Base-by-base conservation (phyloP, 1,140 invertebrate genomes). In the Vollenhovia emeryi region DNA sequence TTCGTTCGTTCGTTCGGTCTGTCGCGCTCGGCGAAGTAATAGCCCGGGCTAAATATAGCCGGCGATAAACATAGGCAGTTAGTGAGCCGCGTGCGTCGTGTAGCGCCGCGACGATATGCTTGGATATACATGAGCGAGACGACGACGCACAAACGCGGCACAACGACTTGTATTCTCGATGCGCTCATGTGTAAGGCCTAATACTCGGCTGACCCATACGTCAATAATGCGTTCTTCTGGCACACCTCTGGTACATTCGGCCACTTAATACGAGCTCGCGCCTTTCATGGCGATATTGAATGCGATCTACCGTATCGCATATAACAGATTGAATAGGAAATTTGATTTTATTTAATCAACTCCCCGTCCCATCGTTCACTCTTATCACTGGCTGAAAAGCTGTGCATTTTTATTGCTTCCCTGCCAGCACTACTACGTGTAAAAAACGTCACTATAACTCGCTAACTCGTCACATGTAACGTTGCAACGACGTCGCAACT, bases 51-150 rank as follows among this genome's bases (percentile, higher is more conserved):
- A 93, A 92, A 93, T 92, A 91, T 93, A 93, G 92, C 91, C 78
- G 76, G 86, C 90, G 92, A 93, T 93, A 93, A 93, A 93, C 91
- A 93, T 87, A 90, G 87, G 87, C 89, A 92, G 91, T 92, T 93
- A 92, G 91, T 90, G 87, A 89, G 90, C 86, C 86, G 75, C 79
- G 69, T 50, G 66, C 45, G 62, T 48, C 90, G 90, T 84, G 84
- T 88, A 84, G 85, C 85, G 85, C 43, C 52, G 69, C 59, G 59
- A 86, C 87, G 64, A 80, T 91, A 93, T 92, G 86, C 89, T 90
- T 91, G 90, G 88, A 89, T 92, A 88, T 82, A 85, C 80, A 79
- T 40, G 71, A 78, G 76, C 84, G 62, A 74, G 62, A 66, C 15
- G 64, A 27, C 57, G 60, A n/a, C 33, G 64, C 21, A 64, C 57